Percentiles rank a stretch among this genome's conserved stretches.
Evolutionary conservation across 2,888 invertebrate genomes (phyloP).

Genomic region (Euplexia lucipara): DNA sequence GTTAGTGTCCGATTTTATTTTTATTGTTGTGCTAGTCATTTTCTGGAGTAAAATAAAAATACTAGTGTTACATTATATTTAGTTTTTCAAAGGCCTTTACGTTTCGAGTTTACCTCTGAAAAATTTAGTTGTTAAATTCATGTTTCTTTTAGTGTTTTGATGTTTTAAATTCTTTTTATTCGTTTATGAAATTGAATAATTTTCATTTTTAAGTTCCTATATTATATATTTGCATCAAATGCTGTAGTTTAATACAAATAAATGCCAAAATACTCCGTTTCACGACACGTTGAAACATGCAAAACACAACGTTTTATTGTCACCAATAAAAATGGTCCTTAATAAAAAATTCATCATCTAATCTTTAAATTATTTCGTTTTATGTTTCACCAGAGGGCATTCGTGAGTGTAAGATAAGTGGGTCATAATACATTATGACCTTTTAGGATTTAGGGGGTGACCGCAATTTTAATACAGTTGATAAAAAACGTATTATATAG

Average conservation of each 20-base stretch:
- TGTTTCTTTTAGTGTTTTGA: slow-evolving; percentile 20
- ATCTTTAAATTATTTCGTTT: slow-evolving; percentile 63
- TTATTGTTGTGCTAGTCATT: slow-evolving; percentile 23
- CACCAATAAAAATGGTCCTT: slow-evolving; percentile 57
- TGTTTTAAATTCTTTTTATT: slow-evolving; percentile 12
- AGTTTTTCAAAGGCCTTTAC: slow-evolving; percentile 18
- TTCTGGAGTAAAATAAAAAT: slow-evolving; percentile 21
- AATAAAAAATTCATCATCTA: slow-evolving; percentile 61
- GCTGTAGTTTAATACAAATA: not conserved
- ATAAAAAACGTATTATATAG: slow-evolving; percentile 5
- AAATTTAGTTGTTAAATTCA: slow-evolving; percentile 13
- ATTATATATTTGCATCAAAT: not conserved
- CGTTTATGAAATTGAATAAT: too few species aligned
- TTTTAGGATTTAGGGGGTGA: slow-evolving; percentile 30
- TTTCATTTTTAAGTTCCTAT: too few species aligned
- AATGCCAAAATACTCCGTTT: slow-evolving; percentile 4
- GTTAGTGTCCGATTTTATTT: slow-evolving; percentile 38
- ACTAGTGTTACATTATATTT: slow-evolving; percentile 23
- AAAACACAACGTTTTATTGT: slow-evolving; percentile 46
- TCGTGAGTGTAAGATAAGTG: slow-evolving; percentile 53
- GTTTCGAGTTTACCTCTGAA: not conserved
- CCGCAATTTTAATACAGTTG: slow-evolving; percentile 24
- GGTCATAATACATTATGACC: slow-evolving; percentile 40
- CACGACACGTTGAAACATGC: slow-evolving; percentile 26
- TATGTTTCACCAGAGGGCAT: slow-evolving; percentile 47